Percentiles rank a stretch among this genome's conserved stretches.
Evolutionary conservation across 2,113 vertebrate species (phyloP).

Genomic region (Rafetus swinhoei): DNA sequence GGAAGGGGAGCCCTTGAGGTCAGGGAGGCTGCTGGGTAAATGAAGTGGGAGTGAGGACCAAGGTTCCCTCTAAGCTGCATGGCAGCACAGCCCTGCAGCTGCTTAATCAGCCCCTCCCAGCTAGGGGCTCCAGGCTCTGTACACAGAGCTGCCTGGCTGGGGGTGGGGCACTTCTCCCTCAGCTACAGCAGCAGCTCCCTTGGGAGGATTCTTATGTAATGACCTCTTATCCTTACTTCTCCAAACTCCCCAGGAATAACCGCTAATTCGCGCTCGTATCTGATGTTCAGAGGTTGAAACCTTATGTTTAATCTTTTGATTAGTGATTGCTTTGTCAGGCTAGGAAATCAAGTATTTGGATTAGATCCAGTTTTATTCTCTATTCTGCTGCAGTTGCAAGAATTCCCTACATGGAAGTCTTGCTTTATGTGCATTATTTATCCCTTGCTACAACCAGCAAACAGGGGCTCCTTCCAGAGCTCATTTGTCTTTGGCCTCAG

Average conservation of each 20-base stretch:
- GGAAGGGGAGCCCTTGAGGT: too few relatives aligned
- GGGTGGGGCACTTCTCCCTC: too few relatives aligned
- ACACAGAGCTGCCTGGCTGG: too few relatives aligned
- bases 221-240: not conserved
- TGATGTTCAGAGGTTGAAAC: not conserved
- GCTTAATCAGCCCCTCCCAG: too few relatives aligned
- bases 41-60: too few relatives aligned
- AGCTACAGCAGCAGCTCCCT: too few relatives aligned
- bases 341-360: not conserved
- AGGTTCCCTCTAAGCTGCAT: too few relatives aligned
- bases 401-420: not conserved
- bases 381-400: not conserved
- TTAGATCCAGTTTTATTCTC: conserved; percentile 2
- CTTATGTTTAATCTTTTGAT: not conserved
- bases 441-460: not conserved
- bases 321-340: not conserved
- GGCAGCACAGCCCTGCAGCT: too few relatives aligned
- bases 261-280: fast-evolving
- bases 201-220: not conserved
- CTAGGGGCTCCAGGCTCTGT: too few relatives aligned
- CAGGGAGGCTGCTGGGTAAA: too few relatives aligned
- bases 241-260: not conserved
- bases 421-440: conserved; percentile 7
- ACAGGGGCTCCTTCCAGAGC: not conserved
- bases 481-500: not conserved